phyloP scores from a whole-genome alignment of 1,140 invertebrate species.

The Caenorhabditis remanei region DNA sequence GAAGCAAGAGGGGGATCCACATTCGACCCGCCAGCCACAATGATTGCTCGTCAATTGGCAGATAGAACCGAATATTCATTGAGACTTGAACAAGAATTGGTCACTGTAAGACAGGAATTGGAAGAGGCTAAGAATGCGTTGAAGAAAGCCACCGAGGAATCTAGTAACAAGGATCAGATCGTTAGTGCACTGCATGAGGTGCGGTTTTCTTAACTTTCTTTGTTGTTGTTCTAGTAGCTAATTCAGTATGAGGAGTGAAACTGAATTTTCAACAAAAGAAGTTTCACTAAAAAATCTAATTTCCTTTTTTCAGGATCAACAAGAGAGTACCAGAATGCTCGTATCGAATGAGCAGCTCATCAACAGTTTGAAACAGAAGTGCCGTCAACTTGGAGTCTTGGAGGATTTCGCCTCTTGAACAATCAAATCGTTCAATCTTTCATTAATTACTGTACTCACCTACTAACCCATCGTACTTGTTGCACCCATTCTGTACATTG shows the following conservation, averaged over 20 bases:
- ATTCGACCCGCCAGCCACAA: not conserved
- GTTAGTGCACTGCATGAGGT: conserved; percentile 49
- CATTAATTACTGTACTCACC: not conserved
- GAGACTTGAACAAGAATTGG: conserved; percentile 2
- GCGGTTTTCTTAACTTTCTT: conserved; percentile 3
- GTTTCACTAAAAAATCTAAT: not conserved
- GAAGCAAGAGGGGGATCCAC: not conserved
- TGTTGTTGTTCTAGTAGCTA: not conserved
- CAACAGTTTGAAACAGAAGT: conserved; percentile 27
- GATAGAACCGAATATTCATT: conserved; percentile 23
- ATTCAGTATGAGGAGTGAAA: too few species aligned
- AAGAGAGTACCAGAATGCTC: conserved; percentile 38
- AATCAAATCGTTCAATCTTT: not conserved
- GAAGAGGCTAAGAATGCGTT: not conserved
- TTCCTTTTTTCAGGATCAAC: conserved; percentile 4
- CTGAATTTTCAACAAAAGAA: too few species aligned
- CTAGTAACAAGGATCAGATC: conserved; percentile 33
- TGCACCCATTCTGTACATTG: not conserved
- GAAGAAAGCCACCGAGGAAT: conserved; percentile 2
- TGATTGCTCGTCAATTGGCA: conserved; percentile 20
- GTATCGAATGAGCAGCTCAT: conserved; percentile 43
- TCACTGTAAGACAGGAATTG: conserved; percentile 21
- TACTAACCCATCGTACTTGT: not conserved
- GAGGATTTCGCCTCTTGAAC: conserved; percentile 2
- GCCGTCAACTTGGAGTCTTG: conserved; percentile 21